Evolutionary conservation across 2,888 invertebrate genomes (phyloP).

Genomic region (Galerucella pusilla): DNA sequence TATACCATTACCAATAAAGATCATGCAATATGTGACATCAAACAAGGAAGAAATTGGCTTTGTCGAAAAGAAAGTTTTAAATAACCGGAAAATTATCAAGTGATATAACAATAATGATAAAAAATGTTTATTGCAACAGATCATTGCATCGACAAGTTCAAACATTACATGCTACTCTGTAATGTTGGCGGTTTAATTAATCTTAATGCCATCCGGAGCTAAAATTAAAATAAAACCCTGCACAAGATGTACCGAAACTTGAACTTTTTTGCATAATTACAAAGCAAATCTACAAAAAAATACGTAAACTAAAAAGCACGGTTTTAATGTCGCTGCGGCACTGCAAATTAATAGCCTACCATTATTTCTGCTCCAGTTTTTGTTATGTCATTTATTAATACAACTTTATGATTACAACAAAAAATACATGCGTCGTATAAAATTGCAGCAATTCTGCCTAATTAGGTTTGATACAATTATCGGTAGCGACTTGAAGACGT

Average conservation of each 20-base stretch:
- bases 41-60: too few relatives aligned
- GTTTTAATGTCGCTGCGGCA: neutral
- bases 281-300: neutral
- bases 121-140: too few relatives aligned
- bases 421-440: neutral
- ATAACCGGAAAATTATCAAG: too few relatives aligned
- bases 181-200: too few relatives aligned
- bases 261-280: neutral
- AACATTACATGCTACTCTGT: too few relatives aligned
- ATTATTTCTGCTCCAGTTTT: neutral
- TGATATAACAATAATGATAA: too few relatives aligned
- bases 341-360: neutral
- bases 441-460: neutral
- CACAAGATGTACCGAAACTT: neutral
- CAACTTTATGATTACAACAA: neutral
- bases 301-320: neutral
- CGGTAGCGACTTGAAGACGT: neutral
- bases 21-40: too few relatives aligned
- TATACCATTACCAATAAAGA: too few relatives aligned
- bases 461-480: neutral
- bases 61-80: too few relatives aligned
- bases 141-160: too few relatives aligned
- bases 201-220: too few relatives aligned
- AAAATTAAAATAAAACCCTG: too few relatives aligned
- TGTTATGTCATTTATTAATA: constrained; percentile 5